Percentiles rank a stretch among this genome's conserved stretches.
Evolutionary conservation across 2,888 invertebrate genomes (phyloP).

Genomic region (Metellina segmentata): DNA sequence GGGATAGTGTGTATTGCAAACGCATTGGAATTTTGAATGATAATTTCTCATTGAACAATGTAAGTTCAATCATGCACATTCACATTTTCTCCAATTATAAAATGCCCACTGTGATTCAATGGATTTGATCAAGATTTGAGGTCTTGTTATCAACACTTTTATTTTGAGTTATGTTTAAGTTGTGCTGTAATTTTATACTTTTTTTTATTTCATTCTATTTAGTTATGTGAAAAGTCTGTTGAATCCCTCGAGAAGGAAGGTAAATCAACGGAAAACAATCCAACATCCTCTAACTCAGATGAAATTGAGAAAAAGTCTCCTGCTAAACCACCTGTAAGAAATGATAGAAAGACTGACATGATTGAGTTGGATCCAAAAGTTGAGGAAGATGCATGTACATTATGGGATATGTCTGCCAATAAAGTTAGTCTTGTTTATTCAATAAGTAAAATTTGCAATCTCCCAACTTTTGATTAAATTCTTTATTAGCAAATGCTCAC

Average conservation of each 20-base stretch:
- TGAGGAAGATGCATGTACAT: slow-evolving; percentile 72
- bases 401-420: slow-evolving; percentile 76
- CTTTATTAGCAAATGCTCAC: no score
- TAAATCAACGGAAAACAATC: background rate
- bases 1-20: no score
- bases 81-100: no score
- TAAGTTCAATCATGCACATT: no score
- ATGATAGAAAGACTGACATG: slow-evolving; percentile 19
- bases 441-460: background rate
- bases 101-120: no score
- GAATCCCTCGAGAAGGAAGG: background rate
- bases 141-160: background rate
- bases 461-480: no score
- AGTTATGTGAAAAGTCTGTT: slow-evolving; percentile 12
- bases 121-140: no score
- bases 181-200: background rate
- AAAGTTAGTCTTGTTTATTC: slow-evolving; percentile 1
- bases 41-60: no score
- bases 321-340: background rate
- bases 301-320: background rate
- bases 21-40: no score
- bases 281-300: background rate
- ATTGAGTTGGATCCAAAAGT: slow-evolving; percentile 72
- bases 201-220: slow-evolving; percentile 1
- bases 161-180: background rate